Base-by-base conservation (phyloP, 2,113 vertebrate species). In the Crotalus tigris region DNA sequence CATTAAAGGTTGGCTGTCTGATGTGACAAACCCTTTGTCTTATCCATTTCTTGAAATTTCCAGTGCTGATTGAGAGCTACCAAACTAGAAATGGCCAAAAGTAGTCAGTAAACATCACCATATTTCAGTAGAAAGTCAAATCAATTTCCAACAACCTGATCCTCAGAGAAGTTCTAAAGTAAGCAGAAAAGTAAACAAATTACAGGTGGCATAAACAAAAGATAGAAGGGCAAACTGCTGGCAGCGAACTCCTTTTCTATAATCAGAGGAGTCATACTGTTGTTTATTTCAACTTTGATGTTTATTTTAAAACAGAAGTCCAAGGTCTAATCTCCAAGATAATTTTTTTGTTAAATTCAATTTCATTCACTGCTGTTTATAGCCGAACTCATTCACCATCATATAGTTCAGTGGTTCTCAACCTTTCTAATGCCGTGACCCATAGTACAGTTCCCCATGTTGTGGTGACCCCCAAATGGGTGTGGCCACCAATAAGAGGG, bases 341-440 rank as follows among this genome's bases (percentile, higher is more conserved):
- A 92, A 1, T 51, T 91, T 94, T 23, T 23, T 91, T 95, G 93
- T 96, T 95, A 94, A 93, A 96, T 95, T 94, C 53, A n/a, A 44
- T 91, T 94, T 93, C 93, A 94, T 90, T 95, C 69, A 86, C 55
- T 0, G 0, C 93, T 93, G 55, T 58, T 87, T 93, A 64, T 58
- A 91, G 89, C 85, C 90, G 86, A 94, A 94, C n/a, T 26, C 94
- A 33, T 96, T 58, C 93, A 39, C 90, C 95, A 94, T 93, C 92
- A 94, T 96, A 97, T 93, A 3, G 0, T 51, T 92, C n/a, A n/a
- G n/a, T n/a, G n/a, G n/a, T n/a, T n/a, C n/a, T n/a, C n/a, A n/a
- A n/a, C n/a, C n/a, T n/a, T n/a, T n/a, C n/a, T n/a, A n/a, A n/a
- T n/a, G n/a, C n/a, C n/a, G n/a, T n/a, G n/a, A n/a, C n/a, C n/a